Base-by-base conservation (phyloP, 2,797 vertebrate genomes). In the Phyllotis vaccarum region DNA sequence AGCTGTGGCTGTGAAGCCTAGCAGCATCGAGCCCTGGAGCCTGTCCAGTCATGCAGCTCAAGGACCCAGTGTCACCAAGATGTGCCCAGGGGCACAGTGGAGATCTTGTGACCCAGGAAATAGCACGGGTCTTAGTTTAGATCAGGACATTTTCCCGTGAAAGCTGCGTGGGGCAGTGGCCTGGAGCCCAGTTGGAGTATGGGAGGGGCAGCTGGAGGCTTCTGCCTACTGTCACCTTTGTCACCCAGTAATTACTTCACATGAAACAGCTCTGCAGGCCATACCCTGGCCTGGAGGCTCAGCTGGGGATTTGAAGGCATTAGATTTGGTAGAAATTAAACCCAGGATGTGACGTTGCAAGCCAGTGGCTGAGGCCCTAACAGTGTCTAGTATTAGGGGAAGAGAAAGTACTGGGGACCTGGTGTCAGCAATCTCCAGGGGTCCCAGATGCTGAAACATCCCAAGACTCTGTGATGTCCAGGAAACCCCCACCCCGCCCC, bases 321-420 rank as follows among this genome's bases (percentile, higher is more conserved):
- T 98, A 97, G 85, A 34, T 68, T 85, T 66, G 74, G 88, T 89
- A 82, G 97, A 97, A 97, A 97, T 98, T 98, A 98, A 97, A 70
- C 93, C 9, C 3, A 56, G 75, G 58, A 37, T 19, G 70, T 86
- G 89, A 86, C 93, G 89, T 72, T 46, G 76, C 60, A 12, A 58
- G 70, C 43, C 60, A 27, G 37, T 12, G 76, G 87, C 70, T 81
- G 14, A 86, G 62, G 66, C 37, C n/a, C n/a, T 34, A 46, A 60
- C 54, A 24, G 58, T 22, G 60, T 94, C 89, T 79, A 83, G 54
- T 62, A 62, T 60, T 58, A 74, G 49, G 58, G 52, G 54, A 79
- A 85, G 90, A 75, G 52, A 40, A 76, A 75, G 54, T 74, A 37
- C 66, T 52, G 60, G 19, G 60, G 10, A 34, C 60, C 40, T 54